A percentile compares a stretch with the other conserved stretches of the same genome.
phyloP scores from a whole-genome alignment of 2,113 vertebrate species.

The Theristicus caerulescens region DNA sequence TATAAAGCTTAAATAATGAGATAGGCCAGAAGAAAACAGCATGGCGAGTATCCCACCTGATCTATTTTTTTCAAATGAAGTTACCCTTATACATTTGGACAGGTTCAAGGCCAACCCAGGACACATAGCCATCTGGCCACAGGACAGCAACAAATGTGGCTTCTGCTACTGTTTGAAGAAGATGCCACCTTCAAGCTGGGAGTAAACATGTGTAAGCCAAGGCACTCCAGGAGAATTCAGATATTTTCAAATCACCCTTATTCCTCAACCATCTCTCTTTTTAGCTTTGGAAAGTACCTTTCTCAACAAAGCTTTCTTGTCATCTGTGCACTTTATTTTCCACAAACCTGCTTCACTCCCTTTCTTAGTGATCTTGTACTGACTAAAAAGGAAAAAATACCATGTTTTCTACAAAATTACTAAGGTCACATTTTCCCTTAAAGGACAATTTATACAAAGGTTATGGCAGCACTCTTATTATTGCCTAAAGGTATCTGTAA shows the following conservation, averaged over 20 bases:
- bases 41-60: not conserved
- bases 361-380: not conserved
- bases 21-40: not conserved
- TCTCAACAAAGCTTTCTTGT: not conserved
- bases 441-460: not conserved
- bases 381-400: not conserved
- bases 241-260: not conserved
- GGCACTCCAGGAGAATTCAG: not conserved
- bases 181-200: constrained; percentile 54
- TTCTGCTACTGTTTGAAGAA: constrained; percentile 35
- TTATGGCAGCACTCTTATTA: not conserved
- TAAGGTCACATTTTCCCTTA: not conserved
- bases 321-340: not conserved
- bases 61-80: not conserved
- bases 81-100: constrained; percentile 40
- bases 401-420: not conserved
- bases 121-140: constrained; percentile 47
- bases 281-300: not conserved
- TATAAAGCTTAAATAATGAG: not conserved
- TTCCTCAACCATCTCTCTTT: not conserved
- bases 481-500: not conserved
- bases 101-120: constrained; percentile 51
- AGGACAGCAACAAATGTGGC: not conserved
- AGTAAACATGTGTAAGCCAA: not conserved
- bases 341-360: not conserved